Conservation (phyloP, 1,140 invertebrate genomes). For the Trichonephila inaurata region DNA sequence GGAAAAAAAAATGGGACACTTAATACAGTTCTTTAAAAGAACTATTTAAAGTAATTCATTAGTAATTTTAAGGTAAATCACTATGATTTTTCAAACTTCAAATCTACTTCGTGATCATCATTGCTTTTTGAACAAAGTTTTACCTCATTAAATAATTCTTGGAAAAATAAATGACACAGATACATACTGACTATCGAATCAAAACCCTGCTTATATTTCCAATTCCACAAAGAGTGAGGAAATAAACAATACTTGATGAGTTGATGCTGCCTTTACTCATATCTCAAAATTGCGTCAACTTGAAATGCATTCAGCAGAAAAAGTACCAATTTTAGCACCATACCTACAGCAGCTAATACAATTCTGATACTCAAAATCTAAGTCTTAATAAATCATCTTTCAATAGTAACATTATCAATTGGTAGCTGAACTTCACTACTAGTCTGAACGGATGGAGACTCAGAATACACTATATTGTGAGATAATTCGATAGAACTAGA, state of each 20-base stretch:
- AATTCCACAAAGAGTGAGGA: too few species aligned
- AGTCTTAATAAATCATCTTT: constrained; percentile 33
- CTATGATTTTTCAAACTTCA: too few species aligned
- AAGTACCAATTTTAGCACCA: constrained; percentile 5
- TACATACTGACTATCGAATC: too few species aligned
- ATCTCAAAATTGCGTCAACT: background rate
- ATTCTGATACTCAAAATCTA: background rate
- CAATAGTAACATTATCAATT: constrained; percentile 4
- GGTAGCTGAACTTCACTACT: background rate
- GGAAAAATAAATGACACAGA: too few species aligned
- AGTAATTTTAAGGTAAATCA: too few species aligned
- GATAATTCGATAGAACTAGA: constrained; percentile 27
- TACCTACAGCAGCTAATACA: background rate
- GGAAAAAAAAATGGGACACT: too few species aligned
- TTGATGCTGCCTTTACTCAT: background rate
- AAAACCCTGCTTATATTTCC: too few species aligned
- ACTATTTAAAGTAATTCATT: too few species aligned
- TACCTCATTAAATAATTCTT: too few species aligned
- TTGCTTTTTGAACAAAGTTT: too few species aligned
- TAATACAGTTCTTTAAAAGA: too few species aligned
- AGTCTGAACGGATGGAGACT: constrained; percentile 2
- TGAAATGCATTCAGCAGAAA: background rate
- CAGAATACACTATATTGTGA: constrained; percentile 3
- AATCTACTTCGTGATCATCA: too few species aligned
- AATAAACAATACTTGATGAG: background rate